Conservation (phyloP, 2,113 vertebrate species). For the Grus americana region DNA sequence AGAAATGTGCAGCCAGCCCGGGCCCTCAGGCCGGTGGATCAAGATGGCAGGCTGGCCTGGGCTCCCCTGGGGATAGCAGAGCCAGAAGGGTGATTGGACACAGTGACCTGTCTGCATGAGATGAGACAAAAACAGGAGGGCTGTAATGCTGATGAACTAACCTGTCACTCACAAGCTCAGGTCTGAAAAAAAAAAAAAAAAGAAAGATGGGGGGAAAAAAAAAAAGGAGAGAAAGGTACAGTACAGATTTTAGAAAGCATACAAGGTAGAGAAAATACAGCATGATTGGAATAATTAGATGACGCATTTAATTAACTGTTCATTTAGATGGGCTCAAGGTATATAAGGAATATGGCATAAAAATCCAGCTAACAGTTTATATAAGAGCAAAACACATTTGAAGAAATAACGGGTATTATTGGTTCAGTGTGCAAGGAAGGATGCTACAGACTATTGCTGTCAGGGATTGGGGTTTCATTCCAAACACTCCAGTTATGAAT, state of each 20-base stretch:
- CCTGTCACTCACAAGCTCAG: constrained; percentile 79
- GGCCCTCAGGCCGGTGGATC: constrained; percentile 70
- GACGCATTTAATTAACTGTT: background rate
- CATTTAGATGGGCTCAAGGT: background rate
- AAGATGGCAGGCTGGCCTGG: constrained; percentile 73
- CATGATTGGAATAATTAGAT: constrained; percentile 4
- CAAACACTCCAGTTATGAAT: constrained; percentile 66
- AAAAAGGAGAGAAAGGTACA: background rate
- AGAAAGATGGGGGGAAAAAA: background rate
- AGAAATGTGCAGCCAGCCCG: constrained; percentile 65
- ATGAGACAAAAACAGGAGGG: constrained; percentile 75
- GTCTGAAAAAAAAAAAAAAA: background rate
- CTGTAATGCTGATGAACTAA: constrained; percentile 79
- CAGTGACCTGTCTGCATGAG: constrained; percentile 74
- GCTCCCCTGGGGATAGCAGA: constrained; percentile 63
- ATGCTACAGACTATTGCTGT: constrained; percentile 32
- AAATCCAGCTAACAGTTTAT: background rate
- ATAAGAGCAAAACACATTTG: constrained; percentile 3
- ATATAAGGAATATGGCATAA: background rate
- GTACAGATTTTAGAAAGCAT: constrained; percentile 1
- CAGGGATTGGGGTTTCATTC: constrained; percentile 56
- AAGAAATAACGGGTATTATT: background rate
- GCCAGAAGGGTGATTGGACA: constrained; percentile 76
- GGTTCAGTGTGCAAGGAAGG: constrained; percentile 4
- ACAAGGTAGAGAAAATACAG: background rate